Base-by-base conservation (phyloP, 2,797 vertebrate genomes). In the Synanceia verrucosa region DNA sequence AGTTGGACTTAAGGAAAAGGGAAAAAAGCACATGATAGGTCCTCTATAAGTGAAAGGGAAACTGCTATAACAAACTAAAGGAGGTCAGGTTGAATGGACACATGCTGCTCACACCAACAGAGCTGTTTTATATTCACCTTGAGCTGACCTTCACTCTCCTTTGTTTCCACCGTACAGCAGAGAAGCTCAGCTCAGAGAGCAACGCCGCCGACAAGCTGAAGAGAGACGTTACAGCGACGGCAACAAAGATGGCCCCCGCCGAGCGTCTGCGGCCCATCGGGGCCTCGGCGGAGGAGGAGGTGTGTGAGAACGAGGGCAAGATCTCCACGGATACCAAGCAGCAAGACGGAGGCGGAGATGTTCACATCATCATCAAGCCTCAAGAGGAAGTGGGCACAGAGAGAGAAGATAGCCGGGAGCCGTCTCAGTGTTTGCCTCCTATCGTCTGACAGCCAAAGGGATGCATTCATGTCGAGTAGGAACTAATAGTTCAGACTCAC, bases 331-430 rank as follows among this genome's bases (percentile, higher is more conserved):
- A 89, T 2, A 53, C 41, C 47, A 84, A 85, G 56, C 82, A 73
- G 39, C 78, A 78, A 16, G 81, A 76, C 34, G 70, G 33, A 53
- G 84, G 78, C 2, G 81, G 86, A 37, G 93, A 93, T 0, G 83
- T 94, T 52, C 93, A 94, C 76, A 94, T 94, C 78, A 61, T 92
- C 80, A 92, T 95, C 85, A 88, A 93, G 67, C 80, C 93, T 70
- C 89, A 94, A 18, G 83, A 88, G 46, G 87, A 89, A 21, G 71
- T 76, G 16, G 76, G 75, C 74, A 39, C 63, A 10, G 88, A 90
- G 51, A 82, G 78, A 8, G 88, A 85, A 3, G 83, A 88, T 8
- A 87, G 85, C 65, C 82, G 76, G 70, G 88, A 92, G 39, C 24
- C 65, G 0, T 9, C 84, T 59, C 88, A 78, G 57, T 88, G 79